Base-by-base conservation (phyloP, 2,113 vertebrate genomes). In the Synchiropus splendidus region DNA sequence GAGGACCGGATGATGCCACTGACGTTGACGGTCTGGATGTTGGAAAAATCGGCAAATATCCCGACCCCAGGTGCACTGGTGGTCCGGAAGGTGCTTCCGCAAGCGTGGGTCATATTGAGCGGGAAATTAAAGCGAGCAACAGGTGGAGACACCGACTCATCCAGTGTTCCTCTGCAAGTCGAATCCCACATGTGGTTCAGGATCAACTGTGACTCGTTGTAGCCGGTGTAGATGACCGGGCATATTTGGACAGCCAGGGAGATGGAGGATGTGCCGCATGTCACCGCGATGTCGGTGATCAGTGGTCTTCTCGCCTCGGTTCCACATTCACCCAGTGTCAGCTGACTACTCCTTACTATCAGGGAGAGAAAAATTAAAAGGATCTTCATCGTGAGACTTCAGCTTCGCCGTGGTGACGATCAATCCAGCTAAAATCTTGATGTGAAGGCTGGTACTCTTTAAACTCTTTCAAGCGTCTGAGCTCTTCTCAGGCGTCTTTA, bases 21-120 rank as follows among this genome's bases (percentile, higher is more conserved):
- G 60, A 88, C 64, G 58, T 85, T 86, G 16, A 83, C 81, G 1
- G 51, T 65, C 61, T 86, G 79, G 46, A 86, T 75, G 37, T 73
- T 73, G 48, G 82, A 85, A 44, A 82, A 85, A 34, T 83, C 65
- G 0, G 78, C 47, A 43, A 83, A 85, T 12, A 75, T 27, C 2
- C 78, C 81, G 1, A 76, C 67, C 15, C 81, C 84, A 1, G 57
- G 1, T 6, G 61, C 27, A 11, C 57, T 77, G 45, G 48, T 74
- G 42, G 79, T 82, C 76, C 42, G 54, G 45, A 77, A 81, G 4
- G 8, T 16, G 45, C 63, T 79, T 21, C 70, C 68, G 12, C 66
- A 76, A 30, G 58, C 27, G 0, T 68, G 13, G 30, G 68, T 68
- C 42, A 16, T 52, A 12, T 78, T 82, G 2, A 86, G 57, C 6